Conservation (phyloP, 2,797 vertebrate species). For the Parotocinclus haroldoi region DNA sequence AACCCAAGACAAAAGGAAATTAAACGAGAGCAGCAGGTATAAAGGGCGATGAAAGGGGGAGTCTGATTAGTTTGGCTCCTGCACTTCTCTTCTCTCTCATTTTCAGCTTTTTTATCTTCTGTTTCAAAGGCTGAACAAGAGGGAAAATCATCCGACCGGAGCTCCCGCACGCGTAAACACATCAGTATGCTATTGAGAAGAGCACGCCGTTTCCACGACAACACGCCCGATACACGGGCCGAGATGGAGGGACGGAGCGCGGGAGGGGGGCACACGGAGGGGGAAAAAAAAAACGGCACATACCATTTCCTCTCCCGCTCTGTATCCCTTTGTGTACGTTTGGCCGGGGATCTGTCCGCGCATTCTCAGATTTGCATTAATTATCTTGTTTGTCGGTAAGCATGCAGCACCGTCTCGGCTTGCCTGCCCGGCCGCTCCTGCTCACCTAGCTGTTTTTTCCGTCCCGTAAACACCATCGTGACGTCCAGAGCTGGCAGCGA, state of each 20-base stretch:
- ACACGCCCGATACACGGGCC: slow-evolving; percentile 59
- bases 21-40: slow-evolving; percentile 47
- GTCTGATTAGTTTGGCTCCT: slow-evolving; percentile 61
- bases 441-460: not conserved
- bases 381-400: slow-evolving; percentile 33
- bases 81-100: slow-evolving; percentile 24
- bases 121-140: slow-evolving; percentile 36
- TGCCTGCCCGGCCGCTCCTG: slow-evolving; percentile 14
- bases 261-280: not conserved
- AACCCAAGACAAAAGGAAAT: slow-evolving; percentile 63
- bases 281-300: slow-evolving; percentile 1
- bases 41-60: slow-evolving; percentile 39
- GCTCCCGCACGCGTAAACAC: slow-evolving; percentile 67
- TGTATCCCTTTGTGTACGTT: slow-evolving; percentile 3
- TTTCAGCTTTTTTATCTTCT: slow-evolving; percentile 35
- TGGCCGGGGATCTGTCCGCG: slow-evolving; percentile 23
- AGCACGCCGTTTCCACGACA: slow-evolving; percentile 72
- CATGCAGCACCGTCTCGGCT: slow-evolving; percentile 26
- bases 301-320: not conserved
- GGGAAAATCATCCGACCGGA: slow-evolving; percentile 58
- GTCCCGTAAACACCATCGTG: slow-evolving; percentile 4
- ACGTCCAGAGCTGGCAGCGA: not conserved
- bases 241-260: slow-evolving; percentile 45
- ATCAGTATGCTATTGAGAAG: slow-evolving; percentile 67
- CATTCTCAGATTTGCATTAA: slow-evolving; percentile 32